Base-by-base conservation (phyloP, 2,113 vertebrate species). In the Cricetomys ansorgei region DNA sequence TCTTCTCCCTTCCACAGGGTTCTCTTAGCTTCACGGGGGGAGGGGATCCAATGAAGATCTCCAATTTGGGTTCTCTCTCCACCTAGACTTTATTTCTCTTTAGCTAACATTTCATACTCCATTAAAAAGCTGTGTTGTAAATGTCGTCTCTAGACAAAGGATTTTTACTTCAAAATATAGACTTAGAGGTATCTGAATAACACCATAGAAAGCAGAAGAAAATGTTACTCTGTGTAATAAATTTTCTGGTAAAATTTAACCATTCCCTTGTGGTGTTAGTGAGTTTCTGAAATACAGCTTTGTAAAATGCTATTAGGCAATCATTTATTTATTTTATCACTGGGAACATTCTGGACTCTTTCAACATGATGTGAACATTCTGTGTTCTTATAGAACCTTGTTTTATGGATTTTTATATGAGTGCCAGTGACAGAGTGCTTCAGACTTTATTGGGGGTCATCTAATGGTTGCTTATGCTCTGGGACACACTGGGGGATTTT, bases 41-140 rank as follows among this genome's bases (percentile, higher is more conserved):
- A n/a, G n/a, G n/a, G n/a, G n/a, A n/a, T n/a, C n/a, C n/a, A n/a
- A n/a, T n/a, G n/a, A n/a, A n/a, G n/a, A n/a, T n/a, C n/a, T n/a
- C n/a, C n/a, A n/a, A n/a, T n/a, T n/a, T n/a, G n/a, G n/a, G n/a
- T n/a, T n/a, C n/a, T n/a, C n/a, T n/a, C n/a, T n/a, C n/a, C n/a
- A n/a, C n/a, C n/a, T n/a, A n/a, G 48, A 70, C 34, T 59, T 85
- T 72, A 13, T 40, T 89, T 17, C 23, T 75, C 15, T 67, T 89
- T 43, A 72, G 29, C 43, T 80, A 83, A 92, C 87, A n/a, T 94
- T 94, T 91, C 25, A 53, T 72, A 31, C 81, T 94, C 95, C 90
- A 57, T 17, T 92, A 81, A 55, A 48, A 27, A 21, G 1, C 31
- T 87, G 10, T 10, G 94, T 7, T 80, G 45, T 2, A 45, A 89